Conservation (phyloP, 1,140 invertebrate species). For the Muscidifurax raptorellus region DNA sequence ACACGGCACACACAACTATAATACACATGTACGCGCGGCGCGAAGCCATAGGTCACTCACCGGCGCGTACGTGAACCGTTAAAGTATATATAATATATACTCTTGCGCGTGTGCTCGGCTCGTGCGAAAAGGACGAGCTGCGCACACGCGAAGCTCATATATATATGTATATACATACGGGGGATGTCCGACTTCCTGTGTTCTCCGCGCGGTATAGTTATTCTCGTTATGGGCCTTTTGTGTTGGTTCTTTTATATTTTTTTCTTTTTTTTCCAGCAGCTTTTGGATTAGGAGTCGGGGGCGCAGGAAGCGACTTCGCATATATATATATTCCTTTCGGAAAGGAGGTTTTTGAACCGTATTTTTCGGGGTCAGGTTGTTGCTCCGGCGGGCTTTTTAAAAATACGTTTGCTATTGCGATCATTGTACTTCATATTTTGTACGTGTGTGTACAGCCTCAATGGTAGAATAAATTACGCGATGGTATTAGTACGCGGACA, state of each 20-base stretch:
- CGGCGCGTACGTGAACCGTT: constrained; percentile 60
- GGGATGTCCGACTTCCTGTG: constrained; percentile 33
- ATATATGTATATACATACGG: no score
- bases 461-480: no score
- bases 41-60: constrained; percentile 72
- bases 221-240: background rate
- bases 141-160: background rate
- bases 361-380: background rate
- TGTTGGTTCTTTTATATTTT: background rate
- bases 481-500: no score
- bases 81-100: constrained; percentile 49
- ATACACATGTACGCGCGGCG: constrained; percentile 5
- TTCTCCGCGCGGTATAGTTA: background rate
- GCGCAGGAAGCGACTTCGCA: background rate
- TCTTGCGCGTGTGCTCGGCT: background rate
- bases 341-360: no score
- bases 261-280: background rate
- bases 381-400: background rate
- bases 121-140: constrained; percentile 7
- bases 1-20: background rate
- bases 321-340: no score
- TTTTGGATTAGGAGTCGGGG: background rate
- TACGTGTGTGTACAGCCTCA: no score
- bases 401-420: no score
- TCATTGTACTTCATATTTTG: no score